Evolutionary conservation across 2,888 invertebrate species (phyloP), one percentile per base, ranked within the genome.

Genomic region (Melinopterus prodromus): DNA sequence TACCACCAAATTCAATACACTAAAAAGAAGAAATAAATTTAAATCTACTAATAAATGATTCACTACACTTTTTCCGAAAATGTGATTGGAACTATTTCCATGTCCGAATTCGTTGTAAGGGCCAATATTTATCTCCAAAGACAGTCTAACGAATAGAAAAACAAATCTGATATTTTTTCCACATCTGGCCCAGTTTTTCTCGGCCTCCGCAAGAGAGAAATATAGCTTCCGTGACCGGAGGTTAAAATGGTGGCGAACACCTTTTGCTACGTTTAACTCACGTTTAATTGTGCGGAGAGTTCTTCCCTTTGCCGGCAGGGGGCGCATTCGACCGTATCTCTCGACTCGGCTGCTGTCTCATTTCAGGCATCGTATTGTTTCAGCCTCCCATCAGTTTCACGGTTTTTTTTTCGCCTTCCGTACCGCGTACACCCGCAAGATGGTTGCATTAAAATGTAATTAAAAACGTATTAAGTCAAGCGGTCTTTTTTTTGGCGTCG

Each of bases 211-310:
- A 4, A 36, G 74, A 37, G 37, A 74, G 36, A 74, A 74, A 37
- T 35, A 37, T 37, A 35, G 36, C 36, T 74, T 74, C 35, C 74
- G 74, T 37, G 36, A 74, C 74, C 36, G 74, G 74, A 36, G 35
- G 36, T 35, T 37, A 37, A 35, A 74, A 35, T 74, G 74, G 37
- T 14, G 36, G 74, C 70, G 77, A 77, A 77, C 70, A 77, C 77
- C 70, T 77, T 70, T 77, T 69, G 77, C 35, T 16, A 26, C 69
- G 69, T 77, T 77, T 77, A 77, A 77, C 77, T 69, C 70, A 70
- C 36, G 77, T 69, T 77, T 77, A 77, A 77, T 77, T 77, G 77
- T 69, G 35, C 35, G 70, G 36, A 69, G 70, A 69, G 36, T 26
- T 69, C 26, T 77, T 69, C 70, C 15, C 16, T 74, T 74, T 74